Percentiles rank a stretch among this genome's conserved stretches.
Evolutionary conservation across 2,888 invertebrate species (phyloP).

Genomic region (Anorthoa munda): DNA sequence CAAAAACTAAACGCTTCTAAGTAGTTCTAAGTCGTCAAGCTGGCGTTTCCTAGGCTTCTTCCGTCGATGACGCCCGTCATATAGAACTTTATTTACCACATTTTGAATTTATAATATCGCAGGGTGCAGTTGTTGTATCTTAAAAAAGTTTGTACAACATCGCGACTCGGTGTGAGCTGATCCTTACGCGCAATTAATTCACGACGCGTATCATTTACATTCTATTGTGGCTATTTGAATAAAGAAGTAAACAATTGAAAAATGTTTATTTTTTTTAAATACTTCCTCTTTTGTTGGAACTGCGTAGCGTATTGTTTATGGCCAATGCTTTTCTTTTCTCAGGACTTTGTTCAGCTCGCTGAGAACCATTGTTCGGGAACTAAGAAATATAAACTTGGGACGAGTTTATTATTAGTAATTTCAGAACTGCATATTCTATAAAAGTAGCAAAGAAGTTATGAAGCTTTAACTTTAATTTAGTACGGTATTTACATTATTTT

Average conservation of each 20-base stretch:
- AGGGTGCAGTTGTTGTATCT: too few relatives aligned
- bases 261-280: slow-evolving; percentile 33
- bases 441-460: not conserved
- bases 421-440: slow-evolving; percentile 7
- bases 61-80: too few relatives aligned
- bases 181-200: slow-evolving; percentile 63
- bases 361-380: slow-evolving; percentile 3
- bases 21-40: too few relatives aligned
- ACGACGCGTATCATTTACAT: slow-evolving; percentile 50
- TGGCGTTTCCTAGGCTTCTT: too few relatives aligned
- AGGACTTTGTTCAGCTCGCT: slow-evolving; percentile 15
- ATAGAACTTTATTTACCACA: too few relatives aligned
- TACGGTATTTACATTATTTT: not conserved
- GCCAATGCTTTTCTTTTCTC: slow-evolving; percentile 40
- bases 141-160: too few relatives aligned
- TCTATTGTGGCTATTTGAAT: slow-evolving; percentile 53
- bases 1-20: too few relatives aligned
- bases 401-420: not conserved
- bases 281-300: slow-evolving; percentile 50
- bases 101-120: too few relatives aligned
- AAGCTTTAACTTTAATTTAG: not conserved
- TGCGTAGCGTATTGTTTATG: slow-evolving; percentile 40
- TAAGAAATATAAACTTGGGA: slow-evolving; percentile 2
- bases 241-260: slow-evolving; percentile 43
- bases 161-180: too few relatives aligned